Evolutionary conservation across 2,888 invertebrate genomes (phyloP).

Genomic region (Candidula unifasciata): DNA sequence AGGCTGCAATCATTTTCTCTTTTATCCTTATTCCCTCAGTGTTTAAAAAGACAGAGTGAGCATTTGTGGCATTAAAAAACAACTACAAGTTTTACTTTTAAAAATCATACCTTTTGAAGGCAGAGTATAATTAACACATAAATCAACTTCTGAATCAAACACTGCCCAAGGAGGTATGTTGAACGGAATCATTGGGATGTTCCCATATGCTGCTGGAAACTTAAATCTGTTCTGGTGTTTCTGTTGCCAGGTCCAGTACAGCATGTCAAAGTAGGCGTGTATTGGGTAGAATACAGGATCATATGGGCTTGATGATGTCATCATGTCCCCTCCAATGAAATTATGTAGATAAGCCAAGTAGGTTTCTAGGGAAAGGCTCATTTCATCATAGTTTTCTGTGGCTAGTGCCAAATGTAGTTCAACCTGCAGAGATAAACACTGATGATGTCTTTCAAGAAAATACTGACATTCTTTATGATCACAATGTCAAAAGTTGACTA

Average conservation of each 20-base stretch:
- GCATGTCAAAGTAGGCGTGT: conserved; percentile 71
- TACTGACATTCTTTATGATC: too few relatives aligned
- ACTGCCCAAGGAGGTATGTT: conserved; percentile 67
- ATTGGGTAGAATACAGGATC: conserved; percentile 72
- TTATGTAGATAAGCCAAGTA: conserved; percentile 69
- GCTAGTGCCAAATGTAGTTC: conserved; percentile 68
- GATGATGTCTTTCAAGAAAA: too few relatives aligned
- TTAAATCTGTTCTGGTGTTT: conserved; percentile 67
- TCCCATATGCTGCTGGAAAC: conserved; percentile 70
- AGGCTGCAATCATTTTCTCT: too few relatives aligned
- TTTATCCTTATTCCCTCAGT: too few relatives aligned
- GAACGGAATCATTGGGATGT: conserved; percentile 72
- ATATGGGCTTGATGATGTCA: conserved; percentile 66
- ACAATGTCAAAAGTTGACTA: too few relatives aligned
- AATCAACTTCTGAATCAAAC: conserved; percentile 63
- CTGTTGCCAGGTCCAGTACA: conserved; percentile 73
- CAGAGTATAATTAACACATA: conserved; percentile 68
- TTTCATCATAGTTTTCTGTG: conserved; percentile 68
- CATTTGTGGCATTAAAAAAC: too few relatives aligned
- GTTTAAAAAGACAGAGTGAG: too few relatives aligned
- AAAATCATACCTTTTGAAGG: conserved; percentile 55
- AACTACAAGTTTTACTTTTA: too few relatives aligned
- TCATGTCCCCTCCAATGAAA: conserved; percentile 73
- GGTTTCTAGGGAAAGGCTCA: conserved; percentile 70
- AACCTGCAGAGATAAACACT: conserved; percentile 59